Evolutionary conservation across 1,140 invertebrate genomes (phyloP).

Genomic region (Parapsyche elsis): DNA sequence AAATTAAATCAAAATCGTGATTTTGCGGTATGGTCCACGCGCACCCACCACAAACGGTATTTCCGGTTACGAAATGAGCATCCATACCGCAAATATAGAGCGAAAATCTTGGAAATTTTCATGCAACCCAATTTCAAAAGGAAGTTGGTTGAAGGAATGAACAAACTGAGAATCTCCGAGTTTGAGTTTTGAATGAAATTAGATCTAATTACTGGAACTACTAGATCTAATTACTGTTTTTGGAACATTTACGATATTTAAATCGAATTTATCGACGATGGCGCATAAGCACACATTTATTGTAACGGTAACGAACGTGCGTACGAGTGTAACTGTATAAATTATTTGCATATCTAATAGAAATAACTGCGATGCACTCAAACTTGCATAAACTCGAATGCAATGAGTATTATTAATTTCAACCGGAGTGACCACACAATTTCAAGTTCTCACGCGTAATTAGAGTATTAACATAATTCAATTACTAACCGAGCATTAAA

Average conservation of each 20-base stretch:
- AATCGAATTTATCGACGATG: no score
- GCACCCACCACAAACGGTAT: conserved; percentile 3
- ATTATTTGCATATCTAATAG: conserved; percentile 11
- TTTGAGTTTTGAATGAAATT: no score
- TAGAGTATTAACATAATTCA: not conserved
- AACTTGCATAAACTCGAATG: not conserved
- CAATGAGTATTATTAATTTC: conserved; percentile 2
- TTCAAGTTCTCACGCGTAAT: not conserved
- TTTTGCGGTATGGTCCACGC: conserved; percentile 10
- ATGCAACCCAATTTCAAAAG: no score
- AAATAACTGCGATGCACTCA: not conserved
- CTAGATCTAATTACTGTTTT: no score
- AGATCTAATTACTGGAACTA: no score
- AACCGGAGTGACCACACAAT: not conserved
- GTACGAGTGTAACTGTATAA: conserved; percentile 10
- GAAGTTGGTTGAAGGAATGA: no score
- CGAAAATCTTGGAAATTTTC: no score
- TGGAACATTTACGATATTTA: no score
- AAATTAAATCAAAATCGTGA: conserved; percentile 39
- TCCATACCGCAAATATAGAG: not conserved
- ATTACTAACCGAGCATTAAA: no score
- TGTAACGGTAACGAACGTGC: no score
- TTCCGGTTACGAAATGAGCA: not conserved
- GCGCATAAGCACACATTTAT: no score
- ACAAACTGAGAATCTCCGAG: no score